These are phyloP conservation scores for Helicoverpa assulta DNA, from an alignment of 2,888 invertebrate species.

Conservation along the genomic window DNA sequence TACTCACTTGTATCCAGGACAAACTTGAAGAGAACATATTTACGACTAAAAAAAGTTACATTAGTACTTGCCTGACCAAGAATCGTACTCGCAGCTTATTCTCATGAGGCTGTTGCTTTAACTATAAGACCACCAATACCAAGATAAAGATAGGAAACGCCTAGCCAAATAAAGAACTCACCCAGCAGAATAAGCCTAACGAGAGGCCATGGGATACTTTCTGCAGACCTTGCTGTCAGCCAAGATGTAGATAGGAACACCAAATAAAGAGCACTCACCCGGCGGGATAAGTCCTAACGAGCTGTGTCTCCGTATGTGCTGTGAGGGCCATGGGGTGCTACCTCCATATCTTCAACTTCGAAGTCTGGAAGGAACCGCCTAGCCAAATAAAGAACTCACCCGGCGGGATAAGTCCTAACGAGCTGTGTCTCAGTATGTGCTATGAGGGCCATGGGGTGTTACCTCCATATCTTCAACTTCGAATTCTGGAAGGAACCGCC, in stretches of 20 bases:
- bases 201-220: slow-evolving; percentile 95
- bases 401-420: slow-evolving; percentile 97
- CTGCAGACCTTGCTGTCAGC: slow-evolving; percentile 92
- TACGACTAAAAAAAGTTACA: no score
- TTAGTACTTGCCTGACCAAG: no score
- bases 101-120: no score
- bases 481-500: no score
- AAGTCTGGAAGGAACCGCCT: not conserved
- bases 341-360: slow-evolving; percentile 93
- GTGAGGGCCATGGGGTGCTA: slow-evolving; percentile 95
- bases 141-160: no score
- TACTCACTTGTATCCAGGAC: no score
- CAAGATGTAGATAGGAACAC: no score
- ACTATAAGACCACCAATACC: no score
- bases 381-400: slow-evolving; percentile 77
- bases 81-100: no score
- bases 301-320: slow-evolving; percentile 96
- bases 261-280: slow-evolving; percentile 85
- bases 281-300: slow-evolving; percentile 97
- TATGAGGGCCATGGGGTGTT: slow-evolving; percentile 82
- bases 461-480: slow-evolving; percentile 68
- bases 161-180: slow-evolving; percentile 59
- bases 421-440: slow-evolving; percentile 97
- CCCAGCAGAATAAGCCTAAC: slow-evolving; percentile 98
- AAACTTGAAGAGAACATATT: no score